Conservation (phyloP, 2,888 invertebrate genomes). For the Petrolisthes manimaculis region DNA sequence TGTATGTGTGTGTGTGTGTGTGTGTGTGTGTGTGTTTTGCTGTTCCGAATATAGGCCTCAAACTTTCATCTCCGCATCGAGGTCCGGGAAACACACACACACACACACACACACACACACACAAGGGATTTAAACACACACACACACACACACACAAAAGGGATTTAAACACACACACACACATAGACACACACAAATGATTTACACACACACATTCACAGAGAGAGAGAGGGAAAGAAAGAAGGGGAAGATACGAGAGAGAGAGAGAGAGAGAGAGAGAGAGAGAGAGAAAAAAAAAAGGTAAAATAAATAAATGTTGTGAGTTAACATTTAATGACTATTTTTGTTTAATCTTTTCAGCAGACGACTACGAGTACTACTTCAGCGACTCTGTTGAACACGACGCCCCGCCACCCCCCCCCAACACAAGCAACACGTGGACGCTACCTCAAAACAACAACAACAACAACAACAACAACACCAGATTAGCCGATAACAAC, state of each 20-base stretch:
- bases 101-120: no score
- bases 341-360: not conserved
- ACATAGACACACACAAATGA: not conserved
- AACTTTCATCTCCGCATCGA: no score
- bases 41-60: no score
- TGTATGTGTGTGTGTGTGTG: not conserved
- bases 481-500: not conserved
- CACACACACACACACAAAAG: not conserved
- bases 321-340: not conserved
- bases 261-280: not conserved
- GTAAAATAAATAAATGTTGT: not conserved
- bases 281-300: not conserved
- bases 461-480: no score
- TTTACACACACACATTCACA: not conserved
- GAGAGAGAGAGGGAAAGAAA: not conserved
- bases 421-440: no score
- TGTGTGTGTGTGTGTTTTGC: no score
- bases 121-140: no score
- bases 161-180: not conserved
- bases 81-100: no score
- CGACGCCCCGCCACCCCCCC: no score
- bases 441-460: no score
- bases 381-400: no score
- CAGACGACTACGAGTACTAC: conserved; percentile 11
- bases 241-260: not conserved